Percentiles rank a stretch among this genome's conserved stretches.
These are phyloP conservation scores for Enoplosus armatus DNA, from an alignment of 2,797 vertebrate species.

Conservation along the genomic window DNA sequence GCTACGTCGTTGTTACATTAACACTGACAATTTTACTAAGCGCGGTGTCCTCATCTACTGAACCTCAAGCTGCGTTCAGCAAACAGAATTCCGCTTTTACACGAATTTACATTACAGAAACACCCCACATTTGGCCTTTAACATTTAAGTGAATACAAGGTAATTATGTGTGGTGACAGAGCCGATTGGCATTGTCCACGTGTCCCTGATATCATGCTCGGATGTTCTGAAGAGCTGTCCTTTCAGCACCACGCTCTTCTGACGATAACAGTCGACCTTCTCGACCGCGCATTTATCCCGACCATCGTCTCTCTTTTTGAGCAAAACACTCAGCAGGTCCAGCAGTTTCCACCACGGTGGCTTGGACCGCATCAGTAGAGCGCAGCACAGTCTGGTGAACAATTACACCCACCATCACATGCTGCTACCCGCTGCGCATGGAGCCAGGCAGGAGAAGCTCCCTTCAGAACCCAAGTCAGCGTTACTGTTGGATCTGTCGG, in stretches of 20 bases:
- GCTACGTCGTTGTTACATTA: neutral
- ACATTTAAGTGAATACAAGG: neutral
- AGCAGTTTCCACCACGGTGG: conserved; percentile 35
- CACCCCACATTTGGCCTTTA: neutral
- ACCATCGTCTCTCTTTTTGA: conserved; percentile 25
- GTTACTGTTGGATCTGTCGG: neutral
- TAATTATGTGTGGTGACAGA: neutral
- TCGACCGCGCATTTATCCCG: neutral
- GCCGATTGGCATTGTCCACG: neutral
- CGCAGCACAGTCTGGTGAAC: conserved; percentile 78
- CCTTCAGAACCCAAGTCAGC: conserved; percentile 21
- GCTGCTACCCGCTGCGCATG: conserved; percentile 62
- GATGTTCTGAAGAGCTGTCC: conserved; percentile 63
- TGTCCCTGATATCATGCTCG: neutral
- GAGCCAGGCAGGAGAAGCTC: conserved; percentile 38
- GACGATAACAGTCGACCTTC: neutral
- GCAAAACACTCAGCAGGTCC: conserved; percentile 14
- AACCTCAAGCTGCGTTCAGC: conserved; percentile 7
- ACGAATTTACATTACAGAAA: neutral
- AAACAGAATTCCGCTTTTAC: neutral
- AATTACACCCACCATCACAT: conserved; percentile 73
- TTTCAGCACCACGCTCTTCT: conserved; percentile 70
- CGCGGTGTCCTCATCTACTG: neutral
- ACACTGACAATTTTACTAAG: neutral
- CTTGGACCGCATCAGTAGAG: conserved; percentile 51